Percentiles rank a stretch among this genome's conserved stretches.
These are phyloP conservation scores for Marisa cornuarietis DNA, from an alignment of 1,140 invertebrate species.

Conservation along the genomic window DNA sequence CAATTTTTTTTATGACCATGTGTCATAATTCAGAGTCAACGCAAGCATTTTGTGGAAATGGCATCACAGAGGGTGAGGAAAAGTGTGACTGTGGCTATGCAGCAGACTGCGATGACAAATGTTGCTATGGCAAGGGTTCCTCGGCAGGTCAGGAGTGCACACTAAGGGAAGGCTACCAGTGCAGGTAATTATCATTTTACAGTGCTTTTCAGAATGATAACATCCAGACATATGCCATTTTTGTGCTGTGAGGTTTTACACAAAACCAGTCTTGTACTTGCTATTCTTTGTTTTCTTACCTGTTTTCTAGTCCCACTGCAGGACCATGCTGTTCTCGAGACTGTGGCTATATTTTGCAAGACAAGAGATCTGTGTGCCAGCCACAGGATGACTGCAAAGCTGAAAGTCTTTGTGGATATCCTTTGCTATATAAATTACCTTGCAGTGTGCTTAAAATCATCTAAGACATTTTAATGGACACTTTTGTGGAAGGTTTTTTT, in stretches of 20 bases:
- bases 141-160: slow-evolving; percentile 30
- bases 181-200: slow-evolving; percentile 42
- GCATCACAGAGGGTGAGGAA: slow-evolving; percentile 96
- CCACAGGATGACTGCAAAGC: slow-evolving; percentile 88
- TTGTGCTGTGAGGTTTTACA: too few relatives aligned
- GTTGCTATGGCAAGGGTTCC: slow-evolving; percentile 82
- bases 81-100: slow-evolving; percentile 99
- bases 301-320: slow-evolving; percentile 84
- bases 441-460: too few relatives aligned
- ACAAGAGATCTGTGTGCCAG: slow-evolving; percentile 76
- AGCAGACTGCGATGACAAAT: slow-evolving; percentile 83
- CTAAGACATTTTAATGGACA: too few relatives aligned
- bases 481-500: too few relatives aligned
- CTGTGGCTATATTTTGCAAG: slow-evolving; percentile 80
- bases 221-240: too few relatives aligned
- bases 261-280: too few relatives aligned
- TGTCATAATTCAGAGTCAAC: slow-evolving; percentile 75
- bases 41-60: slow-evolving; percentile 98
- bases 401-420: slow-evolving; percentile 85
- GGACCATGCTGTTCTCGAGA: slow-evolving; percentile 89
- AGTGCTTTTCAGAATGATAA: too few relatives aligned
- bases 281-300: background rate
- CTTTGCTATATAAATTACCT: slow-evolving; percentile 57
- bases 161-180: slow-evolving; percentile 21
- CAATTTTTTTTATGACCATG: background rate